Evolutionary conservation across 1,140 invertebrate species (phyloP).

Genomic region (Cyphomyrmex costatus): DNA sequence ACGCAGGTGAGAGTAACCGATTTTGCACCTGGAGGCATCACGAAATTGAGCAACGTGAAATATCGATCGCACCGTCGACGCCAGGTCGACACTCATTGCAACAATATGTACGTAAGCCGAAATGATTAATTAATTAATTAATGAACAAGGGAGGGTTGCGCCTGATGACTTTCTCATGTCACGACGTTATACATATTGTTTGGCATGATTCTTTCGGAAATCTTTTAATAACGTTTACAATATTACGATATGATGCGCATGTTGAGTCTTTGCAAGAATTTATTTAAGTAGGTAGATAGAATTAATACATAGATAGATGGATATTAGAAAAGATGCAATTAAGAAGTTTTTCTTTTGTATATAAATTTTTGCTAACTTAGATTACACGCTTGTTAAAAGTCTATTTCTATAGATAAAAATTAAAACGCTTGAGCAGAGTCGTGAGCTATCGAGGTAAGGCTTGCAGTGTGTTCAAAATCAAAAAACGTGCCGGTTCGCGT

Average conservation of each 20-base stretch:
- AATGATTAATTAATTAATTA: constrained; percentile 68
- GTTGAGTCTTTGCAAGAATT: neutral
- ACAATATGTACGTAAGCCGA: neutral
- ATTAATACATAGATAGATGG: neutral
- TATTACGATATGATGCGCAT: neutral
- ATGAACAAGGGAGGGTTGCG: neutral
- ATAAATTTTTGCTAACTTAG: neutral
- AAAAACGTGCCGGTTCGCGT: constrained; percentile 42
- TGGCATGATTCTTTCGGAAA: neutral
- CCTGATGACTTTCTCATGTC: constrained; percentile 7
- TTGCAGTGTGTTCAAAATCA: constrained; percentile 46
- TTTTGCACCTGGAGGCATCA: constrained; percentile 69
- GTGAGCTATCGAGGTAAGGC: neutral
- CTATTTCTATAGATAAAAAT: neutral
- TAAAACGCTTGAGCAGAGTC: constrained; percentile 7
- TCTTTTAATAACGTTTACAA: neutral
- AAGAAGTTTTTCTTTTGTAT: neutral
- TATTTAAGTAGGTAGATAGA: neutral
- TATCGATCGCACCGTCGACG: constrained; percentile 57
- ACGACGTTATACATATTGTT: neutral
- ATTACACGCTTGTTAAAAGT: neutral
- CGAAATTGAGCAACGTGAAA: constrained; percentile 67
- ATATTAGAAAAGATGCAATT: neutral
- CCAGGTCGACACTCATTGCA: neutral
- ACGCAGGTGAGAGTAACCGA: constrained; percentile 73